Conservation (phyloP, 2,888 invertebrate species). For the Branchinecta sandiegonensis region DNA sequence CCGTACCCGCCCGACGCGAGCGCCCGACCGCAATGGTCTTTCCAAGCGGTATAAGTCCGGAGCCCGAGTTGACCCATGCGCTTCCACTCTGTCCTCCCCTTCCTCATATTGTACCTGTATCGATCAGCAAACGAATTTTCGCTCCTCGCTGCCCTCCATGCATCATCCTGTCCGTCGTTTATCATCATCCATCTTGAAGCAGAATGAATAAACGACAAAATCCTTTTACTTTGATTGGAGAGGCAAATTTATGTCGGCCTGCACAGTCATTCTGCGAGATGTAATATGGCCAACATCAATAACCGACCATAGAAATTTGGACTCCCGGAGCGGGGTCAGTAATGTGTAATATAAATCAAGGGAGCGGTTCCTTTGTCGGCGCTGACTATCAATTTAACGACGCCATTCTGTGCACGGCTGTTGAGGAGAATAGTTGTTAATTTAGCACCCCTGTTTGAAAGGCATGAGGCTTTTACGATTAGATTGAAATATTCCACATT, state of each 20-base stretch:
- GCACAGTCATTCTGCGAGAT: constrained; percentile 5
- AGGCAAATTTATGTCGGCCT: constrained; percentile 10
- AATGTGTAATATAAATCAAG: constrained; percentile 14
- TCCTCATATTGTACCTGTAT: not conserved
- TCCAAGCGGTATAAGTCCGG: too few species aligned
- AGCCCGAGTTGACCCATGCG: too few species aligned
- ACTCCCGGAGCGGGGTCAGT: constrained; percentile 16
- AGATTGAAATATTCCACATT: constrained; percentile 16
- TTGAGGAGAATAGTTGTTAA: constrained; percentile 12
- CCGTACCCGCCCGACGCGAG: too few species aligned
- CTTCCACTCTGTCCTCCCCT: too few species aligned
- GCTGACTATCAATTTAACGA: constrained; percentile 15
- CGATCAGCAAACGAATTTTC: not conserved
- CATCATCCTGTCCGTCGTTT: constrained; percentile 12
- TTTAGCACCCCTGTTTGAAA: constrained; percentile 17
- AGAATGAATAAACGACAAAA: constrained; percentile 16
- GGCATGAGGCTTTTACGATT: constrained; percentile 16
- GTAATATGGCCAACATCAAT: constrained; percentile 16
- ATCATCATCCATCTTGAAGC: constrained; percentile 14
- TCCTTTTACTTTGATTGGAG: constrained; percentile 16
- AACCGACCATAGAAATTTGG: constrained; percentile 6
- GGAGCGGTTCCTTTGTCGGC: constrained; percentile 10
- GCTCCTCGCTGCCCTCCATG: constrained; percentile 4
- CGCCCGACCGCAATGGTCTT: too few species aligned
- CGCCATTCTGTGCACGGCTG: not conserved